Percentiles rank a stretch among this genome's conserved stretches.
Evolutionary conservation across 2,888 invertebrate genomes (phyloP).

Genomic region (Platynereis dumerilii): DNA sequence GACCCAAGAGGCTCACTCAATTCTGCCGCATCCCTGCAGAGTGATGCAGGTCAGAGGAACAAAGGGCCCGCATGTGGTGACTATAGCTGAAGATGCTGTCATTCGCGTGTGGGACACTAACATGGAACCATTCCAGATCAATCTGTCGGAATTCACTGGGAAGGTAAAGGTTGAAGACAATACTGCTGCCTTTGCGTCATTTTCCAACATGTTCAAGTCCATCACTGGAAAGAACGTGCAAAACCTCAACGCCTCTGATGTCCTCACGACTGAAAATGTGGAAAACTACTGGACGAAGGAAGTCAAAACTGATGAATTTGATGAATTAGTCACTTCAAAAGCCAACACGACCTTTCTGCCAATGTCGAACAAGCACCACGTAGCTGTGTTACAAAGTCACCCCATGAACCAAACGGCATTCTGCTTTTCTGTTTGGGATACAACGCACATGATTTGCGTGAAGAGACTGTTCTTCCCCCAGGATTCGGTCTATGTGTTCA

Average conservation of each 20-base stretch:
- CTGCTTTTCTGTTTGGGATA: conserved; percentile 31
- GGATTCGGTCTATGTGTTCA: conserved; percentile 17
- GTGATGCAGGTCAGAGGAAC: conserved; percentile 20
- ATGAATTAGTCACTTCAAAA: neutral
- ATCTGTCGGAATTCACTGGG: conserved; percentile 33
- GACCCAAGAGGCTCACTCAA: neutral
- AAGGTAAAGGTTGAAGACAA: conserved; percentile 26
- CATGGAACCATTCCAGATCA: conserved; percentile 27
- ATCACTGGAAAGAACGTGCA: conserved; percentile 16
- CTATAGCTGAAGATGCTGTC: conserved; percentile 43
- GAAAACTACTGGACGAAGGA: conserved; percentile 33
- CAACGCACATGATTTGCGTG: conserved; percentile 24
- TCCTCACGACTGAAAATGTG: conserved; percentile 24
- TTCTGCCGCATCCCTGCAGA: conserved; percentile 26
- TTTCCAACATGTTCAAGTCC: conserved; percentile 13
- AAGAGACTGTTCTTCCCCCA: conserved; percentile 29
- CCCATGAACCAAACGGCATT: neutral
- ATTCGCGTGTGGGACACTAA: conserved; percentile 46
- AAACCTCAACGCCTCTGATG: neutral
- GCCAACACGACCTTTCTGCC: conserved; percentile 15
- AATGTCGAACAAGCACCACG: conserved; percentile 16
- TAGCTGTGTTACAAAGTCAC: conserved; percentile 24
- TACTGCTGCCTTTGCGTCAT: neutral
- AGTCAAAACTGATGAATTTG: conserved; percentile 7
- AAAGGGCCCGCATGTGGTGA: conserved; percentile 32